These are phyloP conservation scores for Drosophila bocki DNA, from an alignment of 1,140 invertebrate genomes.

Conservation along the genomic window DNA sequence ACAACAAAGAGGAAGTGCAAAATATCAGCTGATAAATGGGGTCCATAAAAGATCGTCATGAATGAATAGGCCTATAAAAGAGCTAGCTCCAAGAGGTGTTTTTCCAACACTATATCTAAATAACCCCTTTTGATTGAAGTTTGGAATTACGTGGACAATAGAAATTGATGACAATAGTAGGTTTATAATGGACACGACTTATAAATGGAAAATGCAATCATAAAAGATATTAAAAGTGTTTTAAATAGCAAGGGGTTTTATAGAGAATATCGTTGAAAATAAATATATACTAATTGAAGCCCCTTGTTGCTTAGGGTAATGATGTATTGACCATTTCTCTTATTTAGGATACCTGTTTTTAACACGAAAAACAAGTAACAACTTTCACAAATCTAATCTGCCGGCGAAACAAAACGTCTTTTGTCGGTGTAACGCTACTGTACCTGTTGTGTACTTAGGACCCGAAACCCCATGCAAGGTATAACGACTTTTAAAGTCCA, in stretches of 20 bases:
- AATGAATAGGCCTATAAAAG: conserved; percentile 32
- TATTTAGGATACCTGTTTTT: background rate
- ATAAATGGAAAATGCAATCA: background rate
- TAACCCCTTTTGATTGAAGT: conserved; percentile 25
- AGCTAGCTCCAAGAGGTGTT: conserved; percentile 9
- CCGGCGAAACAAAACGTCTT: conserved; percentile 23
- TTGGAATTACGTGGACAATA: conserved; percentile 2
- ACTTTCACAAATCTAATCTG: conserved; percentile 37
- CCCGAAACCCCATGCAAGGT: conserved; percentile 7
- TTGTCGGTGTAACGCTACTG: conserved; percentile 21
- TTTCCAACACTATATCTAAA: conserved; percentile 33
- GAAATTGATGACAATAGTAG: conserved; percentile 9
- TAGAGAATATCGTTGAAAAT: too few species aligned
- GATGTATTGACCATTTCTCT: background rate
- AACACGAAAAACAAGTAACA: conserved; percentile 6
- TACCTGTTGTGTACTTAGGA: conserved; percentile 37
- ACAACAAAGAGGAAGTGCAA: conserved; percentile 38
- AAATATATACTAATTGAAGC: background rate
- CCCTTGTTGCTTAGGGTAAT: background rate
- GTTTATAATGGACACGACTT: conserved; percentile 10
- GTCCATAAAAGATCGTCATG: conserved; percentile 22
- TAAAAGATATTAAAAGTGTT: background rate
- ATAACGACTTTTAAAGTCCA: conserved; percentile 34
- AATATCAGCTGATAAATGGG: conserved; percentile 26
- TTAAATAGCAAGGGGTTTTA: background rate